Evolutionary conservation across 2,113 vertebrate genomes (phyloP).

Genomic region (Saguinus imperator): DNA sequence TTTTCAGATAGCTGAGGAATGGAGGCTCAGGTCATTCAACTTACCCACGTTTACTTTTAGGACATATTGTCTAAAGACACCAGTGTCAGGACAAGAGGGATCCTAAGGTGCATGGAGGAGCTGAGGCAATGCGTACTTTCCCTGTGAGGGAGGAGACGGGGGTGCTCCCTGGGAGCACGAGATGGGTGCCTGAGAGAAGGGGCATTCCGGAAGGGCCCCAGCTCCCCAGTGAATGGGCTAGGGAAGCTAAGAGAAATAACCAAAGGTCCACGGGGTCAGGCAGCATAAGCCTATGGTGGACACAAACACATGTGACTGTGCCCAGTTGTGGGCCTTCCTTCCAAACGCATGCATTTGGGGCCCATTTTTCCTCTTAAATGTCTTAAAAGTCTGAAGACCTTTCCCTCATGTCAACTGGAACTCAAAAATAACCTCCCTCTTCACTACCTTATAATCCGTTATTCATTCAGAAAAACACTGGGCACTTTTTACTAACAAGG

Average conservation of each 20-base stretch:
- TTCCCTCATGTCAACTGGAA: background rate
- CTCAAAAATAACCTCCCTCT: background rate
- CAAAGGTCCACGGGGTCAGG: background rate
- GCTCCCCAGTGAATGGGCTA: background rate
- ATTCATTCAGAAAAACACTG: background rate
- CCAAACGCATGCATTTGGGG: background rate
- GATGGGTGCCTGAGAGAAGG: background rate
- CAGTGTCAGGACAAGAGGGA: background rate
- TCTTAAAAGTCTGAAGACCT: background rate
- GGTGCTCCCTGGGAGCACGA: background rate
- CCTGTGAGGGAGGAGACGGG: background rate
- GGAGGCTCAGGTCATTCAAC: background rate
- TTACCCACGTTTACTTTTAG: background rate
- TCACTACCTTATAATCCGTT: background rate
- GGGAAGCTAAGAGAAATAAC: background rate
- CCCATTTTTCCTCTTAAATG: background rate
- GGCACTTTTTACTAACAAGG: background rate
- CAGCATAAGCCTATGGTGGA: background rate
- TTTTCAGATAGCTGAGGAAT: background rate
- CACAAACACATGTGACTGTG: background rate
- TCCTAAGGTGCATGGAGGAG: background rate
- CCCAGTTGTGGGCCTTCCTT: background rate
- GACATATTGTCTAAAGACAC: background rate
- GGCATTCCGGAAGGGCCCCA: background rate
- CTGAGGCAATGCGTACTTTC: background rate